Conservation (phyloP, 2,797 vertebrate species). For the Schizothorax lantsangensis region DNA sequence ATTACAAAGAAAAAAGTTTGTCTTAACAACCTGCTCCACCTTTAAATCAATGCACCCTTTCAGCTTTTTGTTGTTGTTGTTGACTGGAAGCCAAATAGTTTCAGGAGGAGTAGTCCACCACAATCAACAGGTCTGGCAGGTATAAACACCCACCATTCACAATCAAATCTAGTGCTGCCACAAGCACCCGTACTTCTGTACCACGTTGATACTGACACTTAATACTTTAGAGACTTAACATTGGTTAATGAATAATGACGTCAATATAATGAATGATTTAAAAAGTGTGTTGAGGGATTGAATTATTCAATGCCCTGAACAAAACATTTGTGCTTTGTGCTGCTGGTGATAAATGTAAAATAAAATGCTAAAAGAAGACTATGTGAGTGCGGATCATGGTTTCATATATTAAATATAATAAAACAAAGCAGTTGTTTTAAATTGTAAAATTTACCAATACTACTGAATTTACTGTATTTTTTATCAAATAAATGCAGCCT, state of each 20-base stretch:
- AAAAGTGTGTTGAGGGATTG: too few relatives aligned
- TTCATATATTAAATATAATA: neutral
- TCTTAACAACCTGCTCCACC: neutral
- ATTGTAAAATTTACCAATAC: neutral
- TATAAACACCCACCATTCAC: neutral
- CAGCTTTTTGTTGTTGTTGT: neutral
- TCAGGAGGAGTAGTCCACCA: neutral
- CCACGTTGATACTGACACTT: neutral
- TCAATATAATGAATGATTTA: too few relatives aligned
- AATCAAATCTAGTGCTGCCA: neutral
- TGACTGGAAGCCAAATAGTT: neutral
- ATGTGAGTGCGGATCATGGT: too few relatives aligned
- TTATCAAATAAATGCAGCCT: neutral
- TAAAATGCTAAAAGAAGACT: too few relatives aligned
- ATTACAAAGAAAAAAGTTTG: neutral
- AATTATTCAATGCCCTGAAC: too few relatives aligned
- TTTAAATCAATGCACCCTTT: neutral
- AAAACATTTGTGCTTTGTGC: too few relatives aligned
- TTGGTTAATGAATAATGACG: too few relatives aligned
- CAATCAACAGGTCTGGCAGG: neutral
- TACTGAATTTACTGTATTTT: neutral
- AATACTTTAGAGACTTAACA: too few relatives aligned
- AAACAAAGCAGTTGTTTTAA: neutral
- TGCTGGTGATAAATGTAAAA: too few relatives aligned
- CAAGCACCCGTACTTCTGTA: neutral